Conservation (phyloP, 2,113 vertebrate species). For the Pseudorectes ferrugineus region DNA sequence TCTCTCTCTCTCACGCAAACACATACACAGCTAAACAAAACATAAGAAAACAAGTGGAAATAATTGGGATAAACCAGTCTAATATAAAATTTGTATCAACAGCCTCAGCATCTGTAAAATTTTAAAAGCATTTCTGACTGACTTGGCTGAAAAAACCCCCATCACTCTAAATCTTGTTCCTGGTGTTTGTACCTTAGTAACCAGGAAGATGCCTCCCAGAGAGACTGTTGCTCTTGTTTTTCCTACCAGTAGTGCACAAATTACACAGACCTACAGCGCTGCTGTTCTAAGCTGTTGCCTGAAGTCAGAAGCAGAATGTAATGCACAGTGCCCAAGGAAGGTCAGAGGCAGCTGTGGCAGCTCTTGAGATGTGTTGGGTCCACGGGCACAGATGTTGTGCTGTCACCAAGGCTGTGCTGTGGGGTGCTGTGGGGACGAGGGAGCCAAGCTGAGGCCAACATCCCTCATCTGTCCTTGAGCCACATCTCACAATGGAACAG, state of each 20-base stretch:
- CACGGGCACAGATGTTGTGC: rapidly evolving
- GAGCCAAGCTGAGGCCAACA: not conserved
- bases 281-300: not conserved
- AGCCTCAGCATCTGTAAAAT: not conserved
- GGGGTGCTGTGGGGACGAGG: not conserved
- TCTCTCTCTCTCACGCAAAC: not conserved
- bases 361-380: not conserved
- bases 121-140: not conserved
- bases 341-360: not conserved
- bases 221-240: not conserved
- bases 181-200: not conserved
- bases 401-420: not conserved
- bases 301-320: not conserved
- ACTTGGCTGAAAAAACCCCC: not conserved
- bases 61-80: not conserved
- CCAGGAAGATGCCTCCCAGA: not conserved
- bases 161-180: not conserved
- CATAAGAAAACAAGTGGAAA: not conserved
- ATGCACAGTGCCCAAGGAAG: not conserved
- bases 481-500: not conserved
- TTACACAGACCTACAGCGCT: not conserved
- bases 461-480: not conserved
- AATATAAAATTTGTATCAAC: not conserved
- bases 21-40: not conserved
- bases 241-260: not conserved